Evolutionary conservation across 2,888 invertebrate genomes (phyloP).

Genomic region (Chydorus sphaericus): DNA sequence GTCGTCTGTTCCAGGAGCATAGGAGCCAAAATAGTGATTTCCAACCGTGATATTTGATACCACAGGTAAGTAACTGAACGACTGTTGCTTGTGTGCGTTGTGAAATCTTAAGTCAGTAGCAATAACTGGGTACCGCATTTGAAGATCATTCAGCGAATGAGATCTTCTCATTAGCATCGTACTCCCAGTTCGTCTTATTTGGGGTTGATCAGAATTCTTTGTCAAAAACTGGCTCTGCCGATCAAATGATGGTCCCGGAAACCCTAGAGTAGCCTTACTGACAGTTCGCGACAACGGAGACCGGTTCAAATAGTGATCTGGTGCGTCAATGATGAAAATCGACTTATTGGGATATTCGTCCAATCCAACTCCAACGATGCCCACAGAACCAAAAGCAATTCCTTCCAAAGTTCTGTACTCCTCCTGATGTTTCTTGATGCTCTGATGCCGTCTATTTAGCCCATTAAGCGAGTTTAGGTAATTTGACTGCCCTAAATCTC

Average conservation of each 20-base stretch:
- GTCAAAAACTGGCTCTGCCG: constrained; percentile 7
- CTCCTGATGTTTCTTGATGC: no score
- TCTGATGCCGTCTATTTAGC: no score
- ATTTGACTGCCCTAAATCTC: no score
- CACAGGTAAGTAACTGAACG: constrained; percentile 12
- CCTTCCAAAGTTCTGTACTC: constrained; percentile 5
- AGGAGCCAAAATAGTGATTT: no score
- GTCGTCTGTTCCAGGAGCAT: no score
- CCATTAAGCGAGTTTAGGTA: no score
- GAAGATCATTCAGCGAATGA: constrained; percentile 10
- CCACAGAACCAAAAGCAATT: constrained; percentile 12
- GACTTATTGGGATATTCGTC: background rate
- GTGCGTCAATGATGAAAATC: constrained; percentile 10
- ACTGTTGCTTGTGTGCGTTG: background rate
- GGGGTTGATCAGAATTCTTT: no score
- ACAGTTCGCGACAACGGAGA: constrained; percentile 23
- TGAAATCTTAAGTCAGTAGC: constrained; percentile 6
- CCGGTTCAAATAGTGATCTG: constrained; percentile 22
- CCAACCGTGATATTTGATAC: no score
- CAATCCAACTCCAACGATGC: constrained; percentile 11
- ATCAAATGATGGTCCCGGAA: background rate
- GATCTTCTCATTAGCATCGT: constrained; percentile 1
- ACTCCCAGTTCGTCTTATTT: no score
- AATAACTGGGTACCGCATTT: background rate
- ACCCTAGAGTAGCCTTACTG: constrained; percentile 16